Conservation (phyloP, 2,113 vertebrate genomes). For the Centrocercus urophasianus region DNA sequence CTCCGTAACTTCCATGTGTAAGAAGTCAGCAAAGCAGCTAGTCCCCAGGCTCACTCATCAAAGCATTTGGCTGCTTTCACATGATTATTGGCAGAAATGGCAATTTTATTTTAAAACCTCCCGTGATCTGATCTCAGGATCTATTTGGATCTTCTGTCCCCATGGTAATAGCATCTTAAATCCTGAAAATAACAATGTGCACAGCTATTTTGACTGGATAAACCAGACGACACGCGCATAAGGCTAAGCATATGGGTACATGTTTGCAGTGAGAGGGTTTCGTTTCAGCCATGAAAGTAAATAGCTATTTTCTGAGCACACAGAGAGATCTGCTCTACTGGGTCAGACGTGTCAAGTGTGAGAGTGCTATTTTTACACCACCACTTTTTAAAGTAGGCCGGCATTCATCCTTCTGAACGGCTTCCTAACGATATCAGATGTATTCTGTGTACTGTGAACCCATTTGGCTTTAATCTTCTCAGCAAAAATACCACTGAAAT, state of each 20-base stretch:
- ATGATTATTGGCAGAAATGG: slow-evolving; percentile 38
- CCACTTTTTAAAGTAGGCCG: not conserved
- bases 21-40: not conserved
- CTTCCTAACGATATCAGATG: not conserved
- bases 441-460: accelerated
- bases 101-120: slow-evolving; percentile 54
- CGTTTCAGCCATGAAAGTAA: not conserved
- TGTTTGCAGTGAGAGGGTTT: not conserved
- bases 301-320: not conserved
- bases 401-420: not conserved
- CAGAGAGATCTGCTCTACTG: not conserved
- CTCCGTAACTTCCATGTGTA: not conserved
- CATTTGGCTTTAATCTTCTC: not conserved
- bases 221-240: slow-evolving; percentile 6
- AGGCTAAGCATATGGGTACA: not conserved
- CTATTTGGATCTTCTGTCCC: slow-evolving; percentile 67
- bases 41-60: not conserved
- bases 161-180: slow-evolving; percentile 65
- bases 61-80: not conserved
- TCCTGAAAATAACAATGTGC: slow-evolving; percentile 51
- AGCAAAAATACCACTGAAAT: accelerated
- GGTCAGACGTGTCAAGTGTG: not conserved
- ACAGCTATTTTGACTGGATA: slow-evolving; percentile 59
- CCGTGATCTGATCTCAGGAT: slow-evolving; percentile 59
- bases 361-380: not conserved